These are phyloP conservation scores for Remorina albescens DNA, from an alignment of 2,797 vertebrate species.

Conservation along the genomic window DNA sequence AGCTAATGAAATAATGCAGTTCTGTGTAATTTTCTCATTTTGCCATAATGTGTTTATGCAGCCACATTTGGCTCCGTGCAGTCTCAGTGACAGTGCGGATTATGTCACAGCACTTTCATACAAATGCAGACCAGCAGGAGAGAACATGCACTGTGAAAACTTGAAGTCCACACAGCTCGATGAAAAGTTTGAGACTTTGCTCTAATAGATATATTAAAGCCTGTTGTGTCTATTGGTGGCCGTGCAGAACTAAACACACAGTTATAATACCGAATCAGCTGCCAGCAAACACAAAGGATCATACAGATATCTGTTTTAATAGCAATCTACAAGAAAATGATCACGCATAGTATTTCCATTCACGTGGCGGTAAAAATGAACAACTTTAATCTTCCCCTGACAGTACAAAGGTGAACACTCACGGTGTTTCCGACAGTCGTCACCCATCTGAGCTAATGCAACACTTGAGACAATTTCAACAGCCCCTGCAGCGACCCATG, in stretches of 20 bases:
- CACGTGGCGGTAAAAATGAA: background rate
- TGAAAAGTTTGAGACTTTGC: background rate
- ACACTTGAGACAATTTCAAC: slow-evolving; percentile 27
- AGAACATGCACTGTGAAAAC: background rate
- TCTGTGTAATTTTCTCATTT: background rate
- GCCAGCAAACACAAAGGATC: background rate
- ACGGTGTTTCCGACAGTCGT: background rate
- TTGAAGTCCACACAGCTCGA: background rate
- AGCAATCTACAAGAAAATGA: background rate
- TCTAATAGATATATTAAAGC: slow-evolving; percentile 4
- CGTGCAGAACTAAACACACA: background rate
- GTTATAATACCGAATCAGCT: slow-evolving; percentile 12
- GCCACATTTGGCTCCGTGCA: background rate
- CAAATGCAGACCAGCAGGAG: background rate
- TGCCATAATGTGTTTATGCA: background rate
- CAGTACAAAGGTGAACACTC: slow-evolving; percentile 1
- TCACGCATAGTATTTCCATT: background rate
- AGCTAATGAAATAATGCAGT: background rate
- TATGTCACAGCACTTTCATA: background rate
- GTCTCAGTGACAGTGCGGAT: background rate
- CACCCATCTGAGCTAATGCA: slow-evolving; percentile 15
- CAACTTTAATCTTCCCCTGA: background rate
- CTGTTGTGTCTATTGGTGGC: slow-evolving; percentile 1
- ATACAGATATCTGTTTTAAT: background rate
- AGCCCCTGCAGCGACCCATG: slow-evolving; percentile 35